Percentiles rank a stretch among this genome's conserved stretches.
Conservation (phyloP, 2,797 vertebrate species). For the Rhinichthys osculus region DNA sequence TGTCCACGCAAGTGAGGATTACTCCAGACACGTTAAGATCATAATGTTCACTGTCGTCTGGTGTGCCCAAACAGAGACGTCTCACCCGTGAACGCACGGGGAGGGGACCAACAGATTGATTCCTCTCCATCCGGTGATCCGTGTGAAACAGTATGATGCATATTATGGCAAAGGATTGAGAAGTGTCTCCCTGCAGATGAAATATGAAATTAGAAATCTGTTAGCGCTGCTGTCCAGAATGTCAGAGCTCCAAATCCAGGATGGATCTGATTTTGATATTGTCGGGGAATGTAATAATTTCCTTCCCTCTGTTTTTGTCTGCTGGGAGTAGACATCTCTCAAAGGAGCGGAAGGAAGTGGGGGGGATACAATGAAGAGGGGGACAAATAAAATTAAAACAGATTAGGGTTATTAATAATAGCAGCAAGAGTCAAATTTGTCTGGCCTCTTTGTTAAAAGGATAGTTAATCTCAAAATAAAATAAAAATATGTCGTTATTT, state of each 20-base stretch:
- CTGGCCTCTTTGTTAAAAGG: slow-evolving; percentile 22
- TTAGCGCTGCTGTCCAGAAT: slow-evolving; percentile 50
- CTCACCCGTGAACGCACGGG: slow-evolving; percentile 30
- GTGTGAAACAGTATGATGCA: slow-evolving; percentile 57
- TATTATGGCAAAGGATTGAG: slow-evolving; percentile 55
- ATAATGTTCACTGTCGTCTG: slow-evolving; percentile 63
- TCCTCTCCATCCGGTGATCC: slow-evolving; percentile 52
- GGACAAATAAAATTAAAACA: slow-evolving; percentile 43
- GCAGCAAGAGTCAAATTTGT: slow-evolving; percentile 42
- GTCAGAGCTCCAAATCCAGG: slow-evolving; percentile 52
- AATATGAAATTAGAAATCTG: slow-evolving; percentile 66
- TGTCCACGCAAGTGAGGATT: slow-evolving; percentile 63
- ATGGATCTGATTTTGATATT: slow-evolving; percentile 59
- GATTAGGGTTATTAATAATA: no score
- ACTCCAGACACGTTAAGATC: slow-evolving; percentile 55
- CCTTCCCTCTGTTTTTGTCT: slow-evolving; percentile 50
- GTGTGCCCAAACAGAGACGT: slow-evolving; percentile 56
- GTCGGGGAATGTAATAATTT: slow-evolving; percentile 64
- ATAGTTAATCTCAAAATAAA: neutral
- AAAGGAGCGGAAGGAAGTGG: slow-evolving; percentile 13
- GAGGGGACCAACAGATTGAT: slow-evolving; percentile 55
- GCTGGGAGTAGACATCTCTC: slow-evolving; percentile 30
- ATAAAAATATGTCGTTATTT: neutral
- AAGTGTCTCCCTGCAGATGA: slow-evolving; percentile 56
- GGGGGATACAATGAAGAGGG: neutral